phyloP scores from a whole-genome alignment of 1,140 invertebrate genomes.

The Portunus trituberculatus region DNA sequence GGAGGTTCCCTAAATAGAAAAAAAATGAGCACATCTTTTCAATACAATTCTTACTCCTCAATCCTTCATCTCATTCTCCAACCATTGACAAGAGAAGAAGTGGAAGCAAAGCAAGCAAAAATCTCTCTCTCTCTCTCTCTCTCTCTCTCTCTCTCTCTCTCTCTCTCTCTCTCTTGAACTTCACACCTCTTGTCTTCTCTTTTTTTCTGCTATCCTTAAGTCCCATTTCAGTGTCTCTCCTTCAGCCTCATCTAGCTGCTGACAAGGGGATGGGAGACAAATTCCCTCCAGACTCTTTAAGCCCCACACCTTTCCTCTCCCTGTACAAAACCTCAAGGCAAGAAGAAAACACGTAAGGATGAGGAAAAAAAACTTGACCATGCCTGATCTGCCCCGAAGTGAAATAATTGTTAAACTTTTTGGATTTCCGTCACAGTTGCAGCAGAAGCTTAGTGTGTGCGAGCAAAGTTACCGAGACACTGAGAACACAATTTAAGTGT shows the following conservation, averaged over 20 bases:
- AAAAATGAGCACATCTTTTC: no score
- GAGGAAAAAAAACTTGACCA: neutral
- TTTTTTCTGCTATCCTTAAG: neutral
- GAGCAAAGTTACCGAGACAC: neutral
- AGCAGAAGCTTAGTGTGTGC: neutral
- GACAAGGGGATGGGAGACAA: no score
- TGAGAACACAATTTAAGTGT: neutral
- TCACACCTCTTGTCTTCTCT: neutral
- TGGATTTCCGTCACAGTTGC: neutral
- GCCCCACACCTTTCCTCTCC: neutral
- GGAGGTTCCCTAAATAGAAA: no score
- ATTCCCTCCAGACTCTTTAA: neutral
- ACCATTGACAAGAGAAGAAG: no score
- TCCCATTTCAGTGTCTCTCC: no score
- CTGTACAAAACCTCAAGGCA: neutral
- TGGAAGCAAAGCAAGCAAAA: no score
- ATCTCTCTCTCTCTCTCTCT: neutral
- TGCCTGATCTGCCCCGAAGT: neutral
- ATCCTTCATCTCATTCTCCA: no score
- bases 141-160: neutral
- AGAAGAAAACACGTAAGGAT: no score
- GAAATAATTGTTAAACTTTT: neutral
- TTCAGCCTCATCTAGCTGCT: no score
- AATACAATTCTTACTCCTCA: no score
- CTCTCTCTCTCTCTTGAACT: neutral